Conservation (phyloP, 2,888 invertebrate species). For the Protodeltote pygarga region DNA sequence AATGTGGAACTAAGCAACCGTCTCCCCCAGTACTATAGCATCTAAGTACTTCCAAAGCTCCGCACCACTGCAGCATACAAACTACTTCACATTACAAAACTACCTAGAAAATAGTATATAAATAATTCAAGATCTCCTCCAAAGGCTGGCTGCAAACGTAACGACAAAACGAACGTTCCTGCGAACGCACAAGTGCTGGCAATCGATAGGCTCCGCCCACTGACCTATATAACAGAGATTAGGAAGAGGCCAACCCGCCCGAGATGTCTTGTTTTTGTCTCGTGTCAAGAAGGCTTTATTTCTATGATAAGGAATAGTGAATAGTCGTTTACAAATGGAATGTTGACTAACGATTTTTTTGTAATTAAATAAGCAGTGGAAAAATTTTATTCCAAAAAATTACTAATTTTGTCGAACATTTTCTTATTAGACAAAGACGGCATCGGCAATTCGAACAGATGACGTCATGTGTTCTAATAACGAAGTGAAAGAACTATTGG, state of each 20-base stretch:
- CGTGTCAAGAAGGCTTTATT: constrained; percentile 49
- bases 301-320: constrained; percentile 39
- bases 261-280: constrained; percentile 57
- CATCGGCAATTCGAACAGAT: too few species aligned
- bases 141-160: constrained; percentile 47
- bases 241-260: constrained; percentile 45
- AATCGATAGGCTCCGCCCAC: constrained; percentile 83
- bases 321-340: background rate
- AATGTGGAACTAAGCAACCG: background rate
- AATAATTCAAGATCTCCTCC: constrained; percentile 52
- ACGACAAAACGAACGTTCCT: constrained; percentile 60
- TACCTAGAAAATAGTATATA: constrained; percentile 46
- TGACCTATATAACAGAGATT: constrained; percentile 53
- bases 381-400: too few species aligned
- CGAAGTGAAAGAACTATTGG: too few species aligned
- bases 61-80: constrained; percentile 25
- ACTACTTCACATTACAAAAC: constrained; percentile 32
- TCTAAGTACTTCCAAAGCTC: constrained; percentile 3
- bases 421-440: too few species aligned
- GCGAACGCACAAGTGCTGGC: constrained; percentile 72
- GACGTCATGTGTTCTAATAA: too few species aligned
- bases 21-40: background rate
- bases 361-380: too few species aligned
- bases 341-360: too few species aligned
- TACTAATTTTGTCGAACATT: too few species aligned